phyloP scores from a whole-genome alignment of 2,113 vertebrate genomes.

The Rhombomys opimus region DNA sequence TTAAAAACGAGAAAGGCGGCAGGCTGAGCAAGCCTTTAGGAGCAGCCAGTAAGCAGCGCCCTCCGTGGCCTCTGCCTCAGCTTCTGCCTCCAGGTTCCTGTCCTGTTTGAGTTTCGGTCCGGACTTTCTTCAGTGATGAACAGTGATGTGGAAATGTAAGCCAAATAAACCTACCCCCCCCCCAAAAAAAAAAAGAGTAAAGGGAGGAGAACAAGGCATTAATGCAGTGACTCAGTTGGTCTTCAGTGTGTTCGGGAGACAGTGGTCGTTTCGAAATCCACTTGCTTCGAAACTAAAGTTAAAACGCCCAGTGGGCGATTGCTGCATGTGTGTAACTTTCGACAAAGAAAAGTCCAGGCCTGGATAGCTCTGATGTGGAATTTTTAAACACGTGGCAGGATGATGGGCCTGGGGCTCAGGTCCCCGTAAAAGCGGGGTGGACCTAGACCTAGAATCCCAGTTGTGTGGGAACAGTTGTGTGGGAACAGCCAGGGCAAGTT shows the following conservation, averaged over 20 bases:
- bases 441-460: background rate
- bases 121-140: no score
- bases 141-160: no score
- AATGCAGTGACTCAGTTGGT: background rate
- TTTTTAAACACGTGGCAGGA: slow-evolving; percentile 6
- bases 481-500: background rate
- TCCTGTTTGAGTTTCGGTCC: no score
- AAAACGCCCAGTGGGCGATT: background rate
- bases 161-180: no score
- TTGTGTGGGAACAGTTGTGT: background rate
- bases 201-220: background rate
- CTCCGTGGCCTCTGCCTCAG: no score
- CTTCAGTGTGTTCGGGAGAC: background rate
- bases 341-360: background rate
- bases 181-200: background rate
- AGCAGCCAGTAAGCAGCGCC: no score
- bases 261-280: background rate
- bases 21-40: no score
- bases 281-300: slow-evolving; percentile 25
- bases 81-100: no score
- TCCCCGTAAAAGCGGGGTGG: background rate
- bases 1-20: no score
- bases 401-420: background rate
- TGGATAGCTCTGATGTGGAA: background rate
- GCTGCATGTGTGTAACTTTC: background rate